Conservation (phyloP, 2,113 vertebrate species). For the Noctilio leporinus region DNA sequence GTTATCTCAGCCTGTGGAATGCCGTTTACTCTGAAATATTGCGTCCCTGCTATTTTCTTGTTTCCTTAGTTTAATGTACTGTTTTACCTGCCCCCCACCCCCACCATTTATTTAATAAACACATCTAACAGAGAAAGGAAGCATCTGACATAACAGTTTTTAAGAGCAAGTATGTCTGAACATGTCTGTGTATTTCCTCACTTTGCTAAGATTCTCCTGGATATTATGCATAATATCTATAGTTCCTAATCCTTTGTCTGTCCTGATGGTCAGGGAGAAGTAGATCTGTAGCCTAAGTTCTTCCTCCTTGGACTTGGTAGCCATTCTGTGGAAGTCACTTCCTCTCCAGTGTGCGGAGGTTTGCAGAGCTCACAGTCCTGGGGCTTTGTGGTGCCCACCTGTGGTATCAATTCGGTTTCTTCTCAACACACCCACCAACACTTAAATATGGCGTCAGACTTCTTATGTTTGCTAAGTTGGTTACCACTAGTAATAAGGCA, state of each 20-base stretch:
- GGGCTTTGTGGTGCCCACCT: neutral
- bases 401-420: neutral
- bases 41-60: neutral
- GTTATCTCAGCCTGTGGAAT: neutral
- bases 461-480: neutral
- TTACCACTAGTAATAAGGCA: neutral
- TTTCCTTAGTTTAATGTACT: neutral
- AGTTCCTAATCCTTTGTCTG: neutral
- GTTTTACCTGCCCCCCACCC: accelerated
- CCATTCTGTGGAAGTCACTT: neutral
- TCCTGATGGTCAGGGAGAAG: neutral
- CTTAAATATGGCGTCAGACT: neutral
- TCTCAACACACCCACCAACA: neutral
- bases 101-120: neutral
- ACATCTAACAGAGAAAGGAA: neutral
- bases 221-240: neutral
- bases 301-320: neutral
- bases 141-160: neutral
- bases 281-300: neutral
- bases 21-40: neutral
- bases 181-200: neutral
- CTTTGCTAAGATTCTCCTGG: neutral
- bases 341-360: neutral
- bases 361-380: neutral
- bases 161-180: neutral